Percentiles rank a stretch among this genome's conserved stretches.
phyloP scores from a whole-genome alignment of 2,888 invertebrate species.

The Macrostomum cliftonense region DNA sequence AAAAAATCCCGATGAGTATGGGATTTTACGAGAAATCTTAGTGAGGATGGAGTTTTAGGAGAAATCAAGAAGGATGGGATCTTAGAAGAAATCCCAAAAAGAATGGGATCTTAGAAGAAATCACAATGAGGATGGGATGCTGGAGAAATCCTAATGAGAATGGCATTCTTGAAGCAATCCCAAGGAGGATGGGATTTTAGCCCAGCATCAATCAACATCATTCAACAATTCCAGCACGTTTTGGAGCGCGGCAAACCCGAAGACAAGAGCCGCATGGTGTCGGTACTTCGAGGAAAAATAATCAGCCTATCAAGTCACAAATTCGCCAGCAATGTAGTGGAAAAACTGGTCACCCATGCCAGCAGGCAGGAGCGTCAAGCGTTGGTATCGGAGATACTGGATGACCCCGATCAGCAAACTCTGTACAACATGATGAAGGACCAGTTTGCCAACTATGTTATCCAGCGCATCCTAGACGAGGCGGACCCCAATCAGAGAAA shows the following conservation, averaged over 20 bases:
- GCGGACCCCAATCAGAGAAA: constrained; percentile 93
- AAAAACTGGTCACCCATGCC: constrained; percentile 94
- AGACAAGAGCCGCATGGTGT: constrained; percentile 83
- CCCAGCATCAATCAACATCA: too few species aligned
- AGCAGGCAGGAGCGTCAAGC: constrained; percentile 75
- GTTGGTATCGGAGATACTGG: constrained; percentile 75
- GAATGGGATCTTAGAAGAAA: too few species aligned
- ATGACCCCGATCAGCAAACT: neutral
- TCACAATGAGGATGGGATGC: too few species aligned
- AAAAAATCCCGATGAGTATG: too few species aligned
- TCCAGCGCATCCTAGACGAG: constrained; percentile 99
- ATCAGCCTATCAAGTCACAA: constrained; percentile 88
- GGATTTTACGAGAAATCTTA: too few species aligned
- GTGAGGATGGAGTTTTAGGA: too few species aligned
- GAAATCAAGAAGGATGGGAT: too few species aligned
- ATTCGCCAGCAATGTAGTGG: constrained; percentile 97
- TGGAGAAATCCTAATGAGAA: too few species aligned
- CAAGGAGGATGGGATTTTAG: too few species aligned
- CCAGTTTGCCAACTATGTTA: constrained; percentile 98
- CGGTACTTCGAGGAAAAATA: constrained; percentile 69
- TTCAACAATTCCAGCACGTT: constrained; percentile 59
- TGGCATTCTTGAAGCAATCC: too few species aligned
- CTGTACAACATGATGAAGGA: constrained; percentile 67
- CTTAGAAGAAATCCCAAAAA: too few species aligned
- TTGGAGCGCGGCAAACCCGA: constrained; percentile 85